Evolutionary conservation across 2,888 invertebrate species (phyloP), one percentile per base, ranked within the genome.

Genomic region (Lomographa bimaculata): DNA sequence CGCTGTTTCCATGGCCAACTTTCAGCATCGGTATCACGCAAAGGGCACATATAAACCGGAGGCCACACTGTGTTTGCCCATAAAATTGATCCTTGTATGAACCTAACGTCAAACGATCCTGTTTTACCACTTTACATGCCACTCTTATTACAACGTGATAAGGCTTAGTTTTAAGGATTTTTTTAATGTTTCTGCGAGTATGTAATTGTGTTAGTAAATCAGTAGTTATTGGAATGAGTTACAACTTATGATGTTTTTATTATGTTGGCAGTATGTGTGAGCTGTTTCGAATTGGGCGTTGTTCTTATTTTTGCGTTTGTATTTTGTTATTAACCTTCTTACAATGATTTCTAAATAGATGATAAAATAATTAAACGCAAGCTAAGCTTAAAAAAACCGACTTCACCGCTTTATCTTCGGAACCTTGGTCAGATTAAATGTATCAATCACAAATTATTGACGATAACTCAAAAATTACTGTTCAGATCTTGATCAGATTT

Each of bases 21-120:
- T 12, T 18, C 36, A 52, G 56, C 50, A 60, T 57, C 51, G 52
- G 51, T 56, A 50, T 50, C 63, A 50, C 48, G 58, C 58, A 64
- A 52, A 65, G 57, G 63, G 61, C 61, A 43, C 60, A 61, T 54
- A 68, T 73, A 72, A 74, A 71, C 56, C 54, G 55, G 39, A 51
- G 56, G 55, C 63, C 59, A 57, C 58, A 61, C 42, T 43, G 61
- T 56, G 62, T 61, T 46, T 57, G 50, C 54, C 60, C 72, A 65
- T 75, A 75, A 76, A 75, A 72, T 68, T 65, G 66, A 74, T 67
- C 73, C 61, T 52, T 52, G 45, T 61, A 64, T 60, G 42, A 40
- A 52, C 57, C 38, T 42, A 42, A 21, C 37, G 41, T 34, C 37
- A 44, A 43, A 40, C 45, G 36, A 18, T 20, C 32, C 17, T 8